phyloP scores from a whole-genome alignment of 2,888 invertebrate genomes.

The Diabrotica balteata region DNA sequence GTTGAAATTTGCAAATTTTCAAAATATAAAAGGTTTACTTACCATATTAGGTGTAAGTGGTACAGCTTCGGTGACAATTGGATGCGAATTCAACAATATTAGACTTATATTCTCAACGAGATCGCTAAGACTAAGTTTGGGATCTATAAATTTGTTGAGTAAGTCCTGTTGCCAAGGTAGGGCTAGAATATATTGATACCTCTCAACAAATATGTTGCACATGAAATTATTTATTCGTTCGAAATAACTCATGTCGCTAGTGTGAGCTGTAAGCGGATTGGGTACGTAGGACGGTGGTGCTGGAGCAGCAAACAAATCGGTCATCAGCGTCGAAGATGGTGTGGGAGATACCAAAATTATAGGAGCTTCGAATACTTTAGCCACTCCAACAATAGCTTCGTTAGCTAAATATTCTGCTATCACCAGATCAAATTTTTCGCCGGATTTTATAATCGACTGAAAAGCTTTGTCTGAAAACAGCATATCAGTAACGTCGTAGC shows the following conservation, averaged over 20 bases:
- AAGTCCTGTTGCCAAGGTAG: conserved; percentile 42
- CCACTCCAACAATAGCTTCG: conserved; percentile 59
- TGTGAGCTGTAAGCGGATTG: conserved; percentile 57
- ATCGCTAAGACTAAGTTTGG: conserved; percentile 40
- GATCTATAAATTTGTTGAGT: conserved; percentile 44
- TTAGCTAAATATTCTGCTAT: conserved; percentile 60
- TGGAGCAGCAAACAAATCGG: conserved; percentile 59
- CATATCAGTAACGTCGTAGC: conserved; percentile 44
- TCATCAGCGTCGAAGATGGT: conserved; percentile 58
- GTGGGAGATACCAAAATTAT: conserved; percentile 56
- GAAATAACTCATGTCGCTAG: conserved; percentile 62
- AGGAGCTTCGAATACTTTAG: conserved; percentile 50
- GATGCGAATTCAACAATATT: conserved; percentile 58
- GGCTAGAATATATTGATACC: conserved; percentile 40
- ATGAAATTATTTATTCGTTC: conserved; percentile 64
- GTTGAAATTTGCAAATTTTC: too few species aligned
- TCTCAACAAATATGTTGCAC: conserved; percentile 47
- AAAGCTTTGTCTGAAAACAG: conserved; percentile 54
- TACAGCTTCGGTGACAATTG: conserved; percentile 61
- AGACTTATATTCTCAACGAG: conserved; percentile 47
- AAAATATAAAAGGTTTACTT: neutral
- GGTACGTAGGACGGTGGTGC: conserved; percentile 59
- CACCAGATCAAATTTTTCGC: conserved; percentile 54
- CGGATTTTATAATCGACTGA: conserved; percentile 50
- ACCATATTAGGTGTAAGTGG: conserved; percentile 64